These are phyloP conservation scores for Drosophila silvestris DNA, from an alignment of 2,888 invertebrate genomes.

Conservation along the genomic window DNA sequence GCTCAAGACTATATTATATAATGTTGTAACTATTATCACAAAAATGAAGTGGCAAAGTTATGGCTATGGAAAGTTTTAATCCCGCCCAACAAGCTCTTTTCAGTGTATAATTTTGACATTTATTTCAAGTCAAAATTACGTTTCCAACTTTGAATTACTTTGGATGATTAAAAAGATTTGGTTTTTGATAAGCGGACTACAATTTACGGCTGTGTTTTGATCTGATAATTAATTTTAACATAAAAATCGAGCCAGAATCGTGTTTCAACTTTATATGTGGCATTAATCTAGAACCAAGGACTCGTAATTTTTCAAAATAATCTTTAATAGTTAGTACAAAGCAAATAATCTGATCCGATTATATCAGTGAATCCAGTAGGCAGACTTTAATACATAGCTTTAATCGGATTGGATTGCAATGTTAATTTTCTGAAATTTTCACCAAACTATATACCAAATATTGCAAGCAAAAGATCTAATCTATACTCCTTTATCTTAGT, in stretches of 20 bases:
- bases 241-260: neutral
- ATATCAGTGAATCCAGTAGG: no score
- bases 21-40: neutral
- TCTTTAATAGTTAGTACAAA: no score
- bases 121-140: accelerated
- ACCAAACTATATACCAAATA: neutral
- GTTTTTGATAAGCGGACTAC: accelerated
- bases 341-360: no score
- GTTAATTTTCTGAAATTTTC: no score
- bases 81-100: neutral
- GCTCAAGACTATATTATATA: neutral
- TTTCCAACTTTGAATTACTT: neutral
- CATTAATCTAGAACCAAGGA: accelerated
- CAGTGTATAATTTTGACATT: neutral
- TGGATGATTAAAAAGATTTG: neutral
- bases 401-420: no score
- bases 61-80: neutral
- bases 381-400: no score
- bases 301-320: no score
- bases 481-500: no score
- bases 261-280: neutral
- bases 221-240: neutral
- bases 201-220: neutral
- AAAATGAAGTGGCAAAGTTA: neutral
- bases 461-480: neutral